phyloP scores from a whole-genome alignment of 2,888 invertebrate genomes.

The Protophormia terraenovae region DNA sequence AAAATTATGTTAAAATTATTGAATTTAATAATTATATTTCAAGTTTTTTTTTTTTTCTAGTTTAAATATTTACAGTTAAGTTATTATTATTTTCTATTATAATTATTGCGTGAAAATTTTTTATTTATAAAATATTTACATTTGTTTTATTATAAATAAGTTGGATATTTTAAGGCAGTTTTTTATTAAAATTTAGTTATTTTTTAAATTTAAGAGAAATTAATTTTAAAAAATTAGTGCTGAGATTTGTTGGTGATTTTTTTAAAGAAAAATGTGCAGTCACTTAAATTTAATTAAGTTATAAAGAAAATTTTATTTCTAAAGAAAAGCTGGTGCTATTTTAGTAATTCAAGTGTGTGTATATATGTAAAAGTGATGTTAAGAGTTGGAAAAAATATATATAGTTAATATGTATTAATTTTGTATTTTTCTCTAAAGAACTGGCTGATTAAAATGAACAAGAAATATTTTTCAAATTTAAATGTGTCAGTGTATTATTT shows the following conservation, averaged over 20 bases:
- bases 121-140: slow-evolving; percentile 56
- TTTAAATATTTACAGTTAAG: slow-evolving; percentile 53
- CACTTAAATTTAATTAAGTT: slow-evolving; percentile 20
- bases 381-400: not conserved
- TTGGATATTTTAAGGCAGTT: slow-evolving; percentile 64
- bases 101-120: slow-evolving; percentile 49
- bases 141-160: slow-evolving; percentile 28
- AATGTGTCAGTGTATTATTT: no score
- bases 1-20: slow-evolving; percentile 60
- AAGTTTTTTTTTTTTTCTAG: slow-evolving; percentile 35
- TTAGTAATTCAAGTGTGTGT: slow-evolving; percentile 17
- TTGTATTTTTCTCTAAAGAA: not conserved
- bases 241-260: not conserved
- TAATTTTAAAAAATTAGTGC: slow-evolving; percentile 49
- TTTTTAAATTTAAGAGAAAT: slow-evolving; percentile 23
- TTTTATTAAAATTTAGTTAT: slow-evolving; percentile 46
- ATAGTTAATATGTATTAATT: not conserved
- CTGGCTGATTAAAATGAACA: not conserved
- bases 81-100: not conserved
- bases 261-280: slow-evolving; percentile 52
- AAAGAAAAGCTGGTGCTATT: slow-evolving; percentile 43
- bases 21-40: slow-evolving; percentile 68
- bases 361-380: not conserved
- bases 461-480: no score
- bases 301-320: not conserved